These are phyloP conservation scores for Sciaenops ocellatus DNA, from an alignment of 2,797 vertebrate species.

Conservation along the genomic window DNA sequence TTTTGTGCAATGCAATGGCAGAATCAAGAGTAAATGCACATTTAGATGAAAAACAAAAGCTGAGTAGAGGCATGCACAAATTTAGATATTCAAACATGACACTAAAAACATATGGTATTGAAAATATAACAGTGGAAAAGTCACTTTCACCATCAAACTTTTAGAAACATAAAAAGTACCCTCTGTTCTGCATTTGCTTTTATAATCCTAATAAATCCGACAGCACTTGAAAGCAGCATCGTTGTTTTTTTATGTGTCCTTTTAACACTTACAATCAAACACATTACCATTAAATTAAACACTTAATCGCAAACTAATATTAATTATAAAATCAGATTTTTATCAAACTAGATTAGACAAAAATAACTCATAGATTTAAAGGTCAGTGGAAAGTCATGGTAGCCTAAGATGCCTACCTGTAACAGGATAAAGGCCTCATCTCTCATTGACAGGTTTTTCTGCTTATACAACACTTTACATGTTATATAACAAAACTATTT, in stretches of 20 bases:
- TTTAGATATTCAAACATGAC: not conserved
- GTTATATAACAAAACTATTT: not conserved
- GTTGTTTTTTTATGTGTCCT: not conserved
- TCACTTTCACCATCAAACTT: not conserved
- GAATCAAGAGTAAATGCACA: not conserved
- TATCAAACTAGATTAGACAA: not conserved
- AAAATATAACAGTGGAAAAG: not conserved
- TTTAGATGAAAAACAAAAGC: not conserved
- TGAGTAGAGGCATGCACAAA: not conserved
- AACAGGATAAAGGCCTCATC: not conserved
- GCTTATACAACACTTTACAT: not conserved
- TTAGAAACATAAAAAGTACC: not conserved
- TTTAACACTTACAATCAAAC: not conserved
- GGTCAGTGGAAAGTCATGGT: conserved; percentile 46
- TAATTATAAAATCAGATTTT: not conserved
- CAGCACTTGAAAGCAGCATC: conserved; percentile 24
- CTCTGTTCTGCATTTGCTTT: not conserved
- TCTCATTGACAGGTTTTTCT: not conserved
- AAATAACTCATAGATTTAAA: conserved; percentile 9
- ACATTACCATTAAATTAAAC: not conserved
- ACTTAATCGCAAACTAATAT: not conserved
- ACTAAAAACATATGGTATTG: not conserved
- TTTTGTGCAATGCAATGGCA: too few relatives aligned
- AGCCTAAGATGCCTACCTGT: not conserved
- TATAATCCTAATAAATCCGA: not conserved